phyloP scores from a whole-genome alignment of 2,113 vertebrate genomes.

The Anarhynchus alexandrinus region DNA sequence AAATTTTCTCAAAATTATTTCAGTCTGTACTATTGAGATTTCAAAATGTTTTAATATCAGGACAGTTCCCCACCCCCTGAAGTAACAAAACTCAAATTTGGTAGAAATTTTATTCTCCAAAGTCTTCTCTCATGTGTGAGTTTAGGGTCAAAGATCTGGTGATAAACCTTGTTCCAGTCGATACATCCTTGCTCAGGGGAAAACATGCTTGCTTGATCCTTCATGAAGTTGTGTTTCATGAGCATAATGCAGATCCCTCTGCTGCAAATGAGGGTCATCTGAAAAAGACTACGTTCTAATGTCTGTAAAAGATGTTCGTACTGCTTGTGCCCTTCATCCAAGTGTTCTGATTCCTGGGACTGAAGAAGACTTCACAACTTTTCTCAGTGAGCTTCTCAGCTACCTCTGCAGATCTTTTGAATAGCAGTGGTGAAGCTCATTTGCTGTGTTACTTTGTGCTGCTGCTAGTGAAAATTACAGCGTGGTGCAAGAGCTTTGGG shows the following conservation, averaged over 20 bases:
- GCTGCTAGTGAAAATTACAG: not conserved
- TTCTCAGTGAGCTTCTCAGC: not conserved
- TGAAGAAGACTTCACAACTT: not conserved
- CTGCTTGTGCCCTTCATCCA: not conserved
- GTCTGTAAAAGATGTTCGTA: not conserved
- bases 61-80: not conserved
- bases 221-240: accelerated
- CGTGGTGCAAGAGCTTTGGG: not conserved
- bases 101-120: not conserved
- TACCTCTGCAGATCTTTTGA: not conserved
- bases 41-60: not conserved
- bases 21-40: not conserved
- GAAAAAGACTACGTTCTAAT: accelerated
- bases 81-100: not conserved
- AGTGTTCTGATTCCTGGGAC: not conserved
- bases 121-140: too few species aligned
- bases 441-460: not conserved
- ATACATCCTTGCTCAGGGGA: not conserved
- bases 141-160: not conserved
- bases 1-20: not conserved
- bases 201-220: not conserved
- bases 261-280: not conserved
- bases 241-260: not conserved
- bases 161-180: not conserved
- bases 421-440: not conserved